These are phyloP conservation scores for Sebastes wilsoni DNA, from an alignment of 2,797 vertebrate species.

Conservation along the genomic window DNA sequence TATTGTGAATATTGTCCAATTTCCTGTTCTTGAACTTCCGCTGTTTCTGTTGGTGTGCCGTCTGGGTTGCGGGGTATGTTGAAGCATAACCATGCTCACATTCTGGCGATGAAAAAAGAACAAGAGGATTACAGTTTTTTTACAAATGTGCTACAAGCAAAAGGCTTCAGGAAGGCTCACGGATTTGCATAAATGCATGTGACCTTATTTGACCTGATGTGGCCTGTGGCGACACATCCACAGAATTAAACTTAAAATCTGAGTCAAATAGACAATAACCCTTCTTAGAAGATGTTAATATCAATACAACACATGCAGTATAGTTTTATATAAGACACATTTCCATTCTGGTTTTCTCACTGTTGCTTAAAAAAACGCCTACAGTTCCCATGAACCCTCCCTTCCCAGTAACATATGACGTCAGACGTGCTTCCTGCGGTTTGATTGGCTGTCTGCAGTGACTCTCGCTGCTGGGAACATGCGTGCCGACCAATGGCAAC, in stretches of 20 bases:
- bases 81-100: constrained; percentile 96
- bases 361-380: constrained; percentile 27
- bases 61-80: constrained; percentile 85
- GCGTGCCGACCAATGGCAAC: constrained; percentile 81
- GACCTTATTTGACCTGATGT: constrained; percentile 8
- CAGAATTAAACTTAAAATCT: neutral
- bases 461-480: constrained; percentile 55
- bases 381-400: constrained; percentile 71
- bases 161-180: neutral
- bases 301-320: neutral
- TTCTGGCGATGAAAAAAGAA: constrained; percentile 78
- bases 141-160: neutral
- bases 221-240: neutral
- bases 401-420: constrained; percentile 86
- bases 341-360: neutral
- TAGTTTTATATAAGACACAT: neutral
- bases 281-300: neutral
- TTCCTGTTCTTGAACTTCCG: constrained; percentile 85
- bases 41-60: constrained; percentile 86
- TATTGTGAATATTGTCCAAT: constrained; percentile 85
- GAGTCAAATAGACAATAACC: neutral
- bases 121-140: constrained; percentile 15
- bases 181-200: neutral
- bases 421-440: constrained; percentile 53
- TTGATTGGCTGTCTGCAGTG: constrained; percentile 77